Evolutionary conservation across 1,140 invertebrate genomes (phyloP), one percentile per base, ranked within the genome.

Genomic region (Ditylenchus dipsaci): DNA sequence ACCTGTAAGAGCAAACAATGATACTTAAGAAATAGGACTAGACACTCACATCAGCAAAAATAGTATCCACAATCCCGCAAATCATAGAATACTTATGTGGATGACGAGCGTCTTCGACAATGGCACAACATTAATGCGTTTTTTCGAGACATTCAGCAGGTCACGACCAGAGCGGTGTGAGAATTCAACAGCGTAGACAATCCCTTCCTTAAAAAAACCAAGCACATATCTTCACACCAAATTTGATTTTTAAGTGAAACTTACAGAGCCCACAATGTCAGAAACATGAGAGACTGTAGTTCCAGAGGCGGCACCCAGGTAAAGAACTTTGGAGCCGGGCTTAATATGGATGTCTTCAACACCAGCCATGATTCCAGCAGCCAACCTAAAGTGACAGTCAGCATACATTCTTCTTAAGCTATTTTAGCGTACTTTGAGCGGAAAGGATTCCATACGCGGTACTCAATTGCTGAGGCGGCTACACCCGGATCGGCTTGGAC

Each of bases 361-460:
- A 65, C 96, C 96, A 69, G 94, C 94, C 69, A 98, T 87, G 73
- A 99, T 93, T 17, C 94, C 93, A 45, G 96, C 96, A 8, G 93
- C 95, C 74, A 99, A 86, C 85, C 23, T 19, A 53, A 53, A 53
- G n/a, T n/a, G n/a, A n/a, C n/a, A n/a, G n/a, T n/a, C n/a, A n/a
- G n/a, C n/a, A n/a, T n/a, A n/a, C n/a, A n/a, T n/a, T n/a, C n/a
- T n/a, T n/a, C n/a, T n/a, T n/a, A n/a, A n/a, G n/a, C n/a, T n/a
- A n/a, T n/a, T n/a, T n/a, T n/a, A 11, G 33, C 33, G 3, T 38
- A 38, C 49, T 99, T 99, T 0, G 95, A 98, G 81, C 95, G 87
- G 87, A 99, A 99, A 8, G 95, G 96, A 88, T 99, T 99, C 96
- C 96, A 99, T 19, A 96, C 92, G 87, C 95, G 89, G 86, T 99